Conservation (phyloP, 2,888 invertebrate species). For the Blastobasis lacticolella region DNA sequence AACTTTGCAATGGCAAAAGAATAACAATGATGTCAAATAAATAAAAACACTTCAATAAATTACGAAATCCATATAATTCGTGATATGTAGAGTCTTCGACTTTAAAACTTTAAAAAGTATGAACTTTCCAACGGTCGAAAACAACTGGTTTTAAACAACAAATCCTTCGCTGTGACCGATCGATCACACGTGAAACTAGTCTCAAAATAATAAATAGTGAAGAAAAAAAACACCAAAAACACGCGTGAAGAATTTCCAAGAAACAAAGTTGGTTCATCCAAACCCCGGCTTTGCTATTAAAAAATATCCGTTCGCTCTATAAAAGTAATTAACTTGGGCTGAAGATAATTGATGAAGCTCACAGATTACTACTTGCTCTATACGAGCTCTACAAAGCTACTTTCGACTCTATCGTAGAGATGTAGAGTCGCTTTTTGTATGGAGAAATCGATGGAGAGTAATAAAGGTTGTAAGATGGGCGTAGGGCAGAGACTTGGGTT, state of each 20-base stretch:
- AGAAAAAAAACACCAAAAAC: background rate
- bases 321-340: constrained; percentile 72
- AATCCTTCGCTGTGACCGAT: constrained; percentile 3
- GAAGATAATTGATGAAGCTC: constrained; percentile 72
- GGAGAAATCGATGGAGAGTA: constrained; percentile 21
- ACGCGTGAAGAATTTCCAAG: constrained; percentile 31
- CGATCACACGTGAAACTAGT: constrained; percentile 1
- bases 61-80: no score
- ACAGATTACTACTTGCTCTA: constrained; percentile 54
- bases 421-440: constrained; percentile 18
- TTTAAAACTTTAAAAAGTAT: no score
- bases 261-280: constrained; percentile 29
- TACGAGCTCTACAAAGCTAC: no score
- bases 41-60: no score
- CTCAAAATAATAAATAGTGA: constrained; percentile 6
- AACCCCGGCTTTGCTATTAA: constrained; percentile 37
- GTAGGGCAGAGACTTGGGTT: constrained; percentile 38
- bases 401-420: constrained; percentile 14
- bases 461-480: constrained; percentile 58
- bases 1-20: no score
- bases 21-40: no score
- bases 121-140: no score
- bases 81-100: no score
- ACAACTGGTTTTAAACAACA: no score
- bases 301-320: constrained; percentile 54